These are phyloP conservation scores for Pipa parva DNA, from an alignment of 2,113 vertebrate genomes.

Conservation along the genomic window DNA sequence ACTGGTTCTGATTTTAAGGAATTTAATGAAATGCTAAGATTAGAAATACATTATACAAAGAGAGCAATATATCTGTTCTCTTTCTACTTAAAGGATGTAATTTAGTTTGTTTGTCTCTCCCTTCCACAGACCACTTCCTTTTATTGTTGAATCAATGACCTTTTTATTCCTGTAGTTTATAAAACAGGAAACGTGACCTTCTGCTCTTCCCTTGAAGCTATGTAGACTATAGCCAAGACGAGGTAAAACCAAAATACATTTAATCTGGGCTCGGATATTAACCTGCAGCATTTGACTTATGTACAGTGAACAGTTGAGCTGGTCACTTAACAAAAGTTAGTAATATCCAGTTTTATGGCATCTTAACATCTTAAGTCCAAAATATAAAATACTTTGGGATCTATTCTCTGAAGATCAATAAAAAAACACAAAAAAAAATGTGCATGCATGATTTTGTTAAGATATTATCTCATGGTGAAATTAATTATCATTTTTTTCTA, in stretches of 20 bases:
- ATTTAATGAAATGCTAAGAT: neutral
- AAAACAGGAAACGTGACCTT: constrained; percentile 33
- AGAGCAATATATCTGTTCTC: neutral
- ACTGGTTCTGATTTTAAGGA: too few relatives aligned
- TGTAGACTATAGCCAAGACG: constrained; percentile 8
- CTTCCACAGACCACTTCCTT: constrained; percentile 30
- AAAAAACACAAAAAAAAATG: too few relatives aligned
- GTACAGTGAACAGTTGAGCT: neutral
- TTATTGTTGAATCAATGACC: constrained; percentile 35
- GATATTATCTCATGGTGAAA: too few relatives aligned
- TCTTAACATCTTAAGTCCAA: too few relatives aligned
- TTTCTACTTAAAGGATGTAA: constrained; percentile 26
- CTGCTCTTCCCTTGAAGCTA: constrained; percentile 15
- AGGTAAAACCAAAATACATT: constrained; percentile 3
- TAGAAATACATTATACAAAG: neutral
- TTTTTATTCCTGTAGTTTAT: constrained; percentile 35
- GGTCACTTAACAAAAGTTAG: neutral
- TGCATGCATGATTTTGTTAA: too few relatives aligned
- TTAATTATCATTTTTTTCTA: too few relatives aligned
- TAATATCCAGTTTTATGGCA: too few relatives aligned
- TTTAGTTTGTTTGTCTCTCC: constrained; percentile 26
- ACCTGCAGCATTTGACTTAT: neutral
- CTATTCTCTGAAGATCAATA: too few relatives aligned
- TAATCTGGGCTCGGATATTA: neutral
- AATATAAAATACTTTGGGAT: too few relatives aligned